phyloP scores from a whole-genome alignment of 2,797 vertebrate species.

The Neosilurus hyrtlii region DNA sequence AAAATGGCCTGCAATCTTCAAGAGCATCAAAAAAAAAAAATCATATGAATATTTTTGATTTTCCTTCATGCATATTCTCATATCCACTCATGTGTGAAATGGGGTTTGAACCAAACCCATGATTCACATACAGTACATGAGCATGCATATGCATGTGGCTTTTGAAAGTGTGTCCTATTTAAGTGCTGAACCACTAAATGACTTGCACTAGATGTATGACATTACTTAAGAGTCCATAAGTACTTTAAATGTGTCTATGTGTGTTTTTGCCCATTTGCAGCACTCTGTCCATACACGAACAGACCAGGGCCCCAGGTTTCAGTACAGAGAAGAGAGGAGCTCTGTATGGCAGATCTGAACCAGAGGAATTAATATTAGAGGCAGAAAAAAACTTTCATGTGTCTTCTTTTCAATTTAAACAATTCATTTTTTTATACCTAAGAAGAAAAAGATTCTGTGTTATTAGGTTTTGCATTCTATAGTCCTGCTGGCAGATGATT shows the following conservation, averaged over 20 bases:
- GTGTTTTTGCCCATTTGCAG: conserved; percentile 17
- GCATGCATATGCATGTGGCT: conserved; percentile 27
- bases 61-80: conserved; percentile 33
- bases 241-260: conserved; percentile 10
- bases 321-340: conserved; percentile 10
- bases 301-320: conserved; percentile 17
- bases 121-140: conserved; percentile 23
- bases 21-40: conserved; percentile 1
- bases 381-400: conserved; percentile 1
- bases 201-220: conserved; percentile 31
- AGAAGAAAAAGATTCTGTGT: conserved; percentile 1
- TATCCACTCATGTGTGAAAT: conserved; percentile 34
- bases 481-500: conserved; percentile 26
- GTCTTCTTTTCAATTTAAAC: conserved; percentile 13
- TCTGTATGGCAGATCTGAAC: background rate
- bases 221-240: conserved; percentile 9
- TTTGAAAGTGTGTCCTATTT: conserved; percentile 49
- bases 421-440: conserved; percentile 22
- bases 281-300: conserved; percentile 37
- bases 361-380: conserved; percentile 29
- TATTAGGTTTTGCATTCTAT: conserved; percentile 27
- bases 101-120: conserved; percentile 31
- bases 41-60: conserved; percentile 15
- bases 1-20: conserved; percentile 8
- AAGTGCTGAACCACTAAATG: conserved; percentile 39